phyloP scores from a whole-genome alignment of 2,113 vertebrate species.

The Muscicapa adusta region DNA sequence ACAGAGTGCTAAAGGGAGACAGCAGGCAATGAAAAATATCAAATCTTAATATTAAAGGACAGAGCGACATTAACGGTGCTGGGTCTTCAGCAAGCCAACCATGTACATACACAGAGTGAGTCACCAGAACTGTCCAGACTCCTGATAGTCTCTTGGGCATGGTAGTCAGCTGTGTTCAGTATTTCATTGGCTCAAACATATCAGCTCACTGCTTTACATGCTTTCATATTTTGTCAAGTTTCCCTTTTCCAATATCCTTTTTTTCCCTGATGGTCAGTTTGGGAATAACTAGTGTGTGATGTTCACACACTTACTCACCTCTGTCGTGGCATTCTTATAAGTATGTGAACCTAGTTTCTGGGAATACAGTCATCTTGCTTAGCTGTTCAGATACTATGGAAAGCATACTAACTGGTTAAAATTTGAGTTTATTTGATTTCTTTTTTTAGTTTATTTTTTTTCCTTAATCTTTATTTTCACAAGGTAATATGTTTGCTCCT shows the following conservation, averaged over 20 bases:
- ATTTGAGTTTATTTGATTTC: not conserved
- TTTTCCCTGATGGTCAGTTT: not conserved
- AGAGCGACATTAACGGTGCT: not conserved
- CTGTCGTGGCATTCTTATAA: conserved; percentile 24
- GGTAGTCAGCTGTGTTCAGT: not conserved
- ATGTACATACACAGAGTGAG: not conserved
- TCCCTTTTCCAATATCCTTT: not conserved
- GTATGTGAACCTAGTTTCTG: conserved; percentile 27
- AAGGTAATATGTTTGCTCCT: not conserved
- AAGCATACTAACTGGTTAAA: not conserved
- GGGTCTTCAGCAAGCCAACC: not conserved
- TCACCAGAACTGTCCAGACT: conserved; percentile 19
- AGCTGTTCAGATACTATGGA: not conserved
- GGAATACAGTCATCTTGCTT: conserved; percentile 22
- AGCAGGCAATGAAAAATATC: not conserved
- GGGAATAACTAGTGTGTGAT: not conserved
- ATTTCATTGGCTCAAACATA: not conserved
- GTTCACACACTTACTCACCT: conserved; percentile 50
- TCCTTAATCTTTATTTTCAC: not conserved
- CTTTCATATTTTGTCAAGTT: conserved; percentile 13
- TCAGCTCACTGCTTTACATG: not conserved
- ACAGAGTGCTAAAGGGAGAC: not conserved
- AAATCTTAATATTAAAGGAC: not conserved
- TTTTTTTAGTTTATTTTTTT: not conserved
- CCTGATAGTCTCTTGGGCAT: not conserved